Percentiles rank a stretch among this genome's conserved stretches.
These are phyloP conservation scores for Poecilus cupreus DNA, from an alignment of 2,888 invertebrate species.

Conservation along the genomic window DNA sequence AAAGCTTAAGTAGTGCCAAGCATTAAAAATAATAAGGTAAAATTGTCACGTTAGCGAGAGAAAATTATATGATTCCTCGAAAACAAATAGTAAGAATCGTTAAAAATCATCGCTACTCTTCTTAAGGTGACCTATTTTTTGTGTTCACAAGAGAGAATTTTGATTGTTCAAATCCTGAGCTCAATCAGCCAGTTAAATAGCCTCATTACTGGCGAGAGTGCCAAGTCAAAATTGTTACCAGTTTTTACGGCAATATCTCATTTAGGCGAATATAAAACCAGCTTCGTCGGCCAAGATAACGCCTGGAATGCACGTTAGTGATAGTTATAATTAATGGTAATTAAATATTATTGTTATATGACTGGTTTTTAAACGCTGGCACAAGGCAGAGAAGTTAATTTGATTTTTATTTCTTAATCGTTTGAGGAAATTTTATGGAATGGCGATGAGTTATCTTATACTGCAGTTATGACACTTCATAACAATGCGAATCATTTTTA, in stretches of 20 bases:
- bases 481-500: constrained; percentile 48
- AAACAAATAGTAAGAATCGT: constrained; percentile 5
- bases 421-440: constrained; percentile 43
- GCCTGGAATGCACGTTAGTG: constrained; percentile 47
- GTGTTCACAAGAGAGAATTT: constrained; percentile 54
- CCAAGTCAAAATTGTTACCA: constrained; percentile 60
- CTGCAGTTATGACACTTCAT: constrained; percentile 56
- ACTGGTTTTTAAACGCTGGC: constrained; percentile 49
- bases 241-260: constrained; percentile 60
- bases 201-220: constrained; percentile 61
- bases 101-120: not conserved
- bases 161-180: constrained; percentile 61
- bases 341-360: constrained; percentile 59
- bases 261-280: constrained; percentile 51
- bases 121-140: constrained; percentile 48
- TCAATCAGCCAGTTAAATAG: constrained; percentile 61
- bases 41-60: constrained; percentile 16
- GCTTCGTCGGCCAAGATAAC: constrained; percentile 25
- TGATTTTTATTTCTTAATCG: constrained; percentile 58
- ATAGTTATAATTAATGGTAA: constrained; percentile 58
- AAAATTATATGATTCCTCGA: constrained; percentile 27
- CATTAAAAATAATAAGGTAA: not conserved
- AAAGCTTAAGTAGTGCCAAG: not conserved
- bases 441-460: constrained; percentile 52
- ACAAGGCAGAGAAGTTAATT: constrained; percentile 1